phyloP scores from a whole-genome alignment of 2,797 vertebrate species.

The Oryzias dopingdopingensis region DNA sequence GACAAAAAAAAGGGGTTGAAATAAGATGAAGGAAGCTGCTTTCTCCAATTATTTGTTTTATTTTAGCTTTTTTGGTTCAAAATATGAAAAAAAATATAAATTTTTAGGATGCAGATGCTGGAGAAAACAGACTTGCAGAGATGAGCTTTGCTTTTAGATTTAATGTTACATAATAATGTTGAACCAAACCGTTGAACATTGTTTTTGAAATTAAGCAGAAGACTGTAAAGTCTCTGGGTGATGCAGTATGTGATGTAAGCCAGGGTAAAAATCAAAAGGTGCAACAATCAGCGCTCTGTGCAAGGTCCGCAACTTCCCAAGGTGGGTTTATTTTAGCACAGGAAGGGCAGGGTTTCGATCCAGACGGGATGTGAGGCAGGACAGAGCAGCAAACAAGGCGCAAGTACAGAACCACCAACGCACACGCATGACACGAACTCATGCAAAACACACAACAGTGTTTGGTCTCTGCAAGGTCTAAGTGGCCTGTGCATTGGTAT shows the following conservation, averaged over 20 bases:
- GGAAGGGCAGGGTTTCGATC: slow-evolving; percentile 79
- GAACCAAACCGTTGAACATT: background rate
- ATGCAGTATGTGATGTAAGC: slow-evolving; percentile 5
- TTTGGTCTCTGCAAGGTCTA: slow-evolving; percentile 52
- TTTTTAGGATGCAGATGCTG: background rate
- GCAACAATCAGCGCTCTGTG: slow-evolving; percentile 59
- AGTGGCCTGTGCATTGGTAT: slow-evolving; percentile 72
- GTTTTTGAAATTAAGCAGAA: background rate
- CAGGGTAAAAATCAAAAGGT: slow-evolving; percentile 52
- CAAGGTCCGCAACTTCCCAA: slow-evolving; percentile 69
- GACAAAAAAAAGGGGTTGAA: slow-evolving; percentile 21
- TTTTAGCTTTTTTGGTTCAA: too few species aligned
- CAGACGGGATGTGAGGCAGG: slow-evolving; percentile 65
- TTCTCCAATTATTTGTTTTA: background rate
- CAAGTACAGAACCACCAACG: slow-evolving; percentile 16
- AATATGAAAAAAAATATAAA: too few species aligned
- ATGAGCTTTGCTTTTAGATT: background rate
- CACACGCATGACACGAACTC: slow-evolving; percentile 35
- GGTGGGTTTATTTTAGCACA: slow-evolving; percentile 78
- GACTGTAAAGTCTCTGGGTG: slow-evolving; percentile 6
- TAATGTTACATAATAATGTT: background rate
- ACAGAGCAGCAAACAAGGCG: slow-evolving; percentile 50
- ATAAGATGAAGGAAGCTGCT: background rate
- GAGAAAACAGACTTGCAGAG: background rate
- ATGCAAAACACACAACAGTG: slow-evolving; percentile 47